Conservation (phyloP, 1,140 invertebrate genomes). For the Aphelenchoides avenae region DNA sequence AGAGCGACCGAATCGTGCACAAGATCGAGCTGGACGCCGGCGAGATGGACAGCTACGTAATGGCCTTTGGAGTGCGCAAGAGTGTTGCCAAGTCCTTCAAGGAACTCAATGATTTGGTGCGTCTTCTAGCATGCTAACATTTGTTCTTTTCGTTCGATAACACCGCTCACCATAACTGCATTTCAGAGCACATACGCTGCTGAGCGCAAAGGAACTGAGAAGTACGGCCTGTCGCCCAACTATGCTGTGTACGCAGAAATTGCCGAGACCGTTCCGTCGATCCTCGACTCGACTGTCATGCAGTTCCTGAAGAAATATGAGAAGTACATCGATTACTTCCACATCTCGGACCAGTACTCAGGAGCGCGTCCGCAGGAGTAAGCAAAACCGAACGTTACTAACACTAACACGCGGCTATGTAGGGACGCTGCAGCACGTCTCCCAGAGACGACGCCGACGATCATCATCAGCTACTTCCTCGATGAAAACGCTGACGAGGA, state of each 20-base stretch:
- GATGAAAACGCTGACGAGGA: conserved; percentile 29
- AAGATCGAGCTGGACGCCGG: conserved; percentile 81
- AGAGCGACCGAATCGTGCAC: conserved; percentile 74
- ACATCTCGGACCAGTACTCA: conserved; percentile 87
- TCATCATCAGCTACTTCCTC: conserved; percentile 72
- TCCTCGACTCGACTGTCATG: conserved; percentile 57
- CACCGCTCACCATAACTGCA: too few species aligned
- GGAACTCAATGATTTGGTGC: conserved; percentile 87
- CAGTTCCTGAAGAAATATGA: conserved; percentile 79
- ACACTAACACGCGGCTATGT: conserved; percentile 11
- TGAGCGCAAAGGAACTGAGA: conserved; percentile 78
- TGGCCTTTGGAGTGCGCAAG: conserved; percentile 85
- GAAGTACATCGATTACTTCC: conserved; percentile 84
- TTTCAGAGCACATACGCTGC: conserved; percentile 79
- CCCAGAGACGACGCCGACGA: conserved; percentile 69
- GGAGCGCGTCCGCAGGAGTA: conserved; percentile 80
- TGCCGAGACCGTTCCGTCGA: conserved; percentile 33
- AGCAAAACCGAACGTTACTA: conserved; percentile 59
- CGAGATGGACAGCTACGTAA: conserved; percentile 87
- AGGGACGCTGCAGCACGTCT: conserved; percentile 45
- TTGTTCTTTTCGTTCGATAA: conserved; percentile 34
- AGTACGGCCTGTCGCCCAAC: conserved; percentile 74
- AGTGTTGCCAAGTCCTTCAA: conserved; percentile 76
- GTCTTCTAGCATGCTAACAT: conserved; percentile 50
- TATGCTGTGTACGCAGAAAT: conserved; percentile 66